phyloP scores from a whole-genome alignment of 1,140 invertebrate species.

The Magallana gigas region DNA sequence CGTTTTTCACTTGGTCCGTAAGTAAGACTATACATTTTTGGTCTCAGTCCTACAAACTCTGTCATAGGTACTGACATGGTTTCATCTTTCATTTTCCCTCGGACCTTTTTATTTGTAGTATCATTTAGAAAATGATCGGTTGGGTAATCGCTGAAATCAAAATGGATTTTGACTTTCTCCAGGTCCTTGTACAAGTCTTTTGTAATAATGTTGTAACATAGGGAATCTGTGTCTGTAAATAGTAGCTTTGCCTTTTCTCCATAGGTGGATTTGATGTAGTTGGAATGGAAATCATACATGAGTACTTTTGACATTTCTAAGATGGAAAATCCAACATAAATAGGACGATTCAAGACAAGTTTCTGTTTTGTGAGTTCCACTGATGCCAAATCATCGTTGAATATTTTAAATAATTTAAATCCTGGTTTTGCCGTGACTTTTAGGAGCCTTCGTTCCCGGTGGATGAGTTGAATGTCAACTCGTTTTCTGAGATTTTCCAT shows the following conservation, averaged over 20 bases:
- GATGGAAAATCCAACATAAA: constrained; percentile 62
- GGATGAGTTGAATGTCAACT: constrained; percentile 46
- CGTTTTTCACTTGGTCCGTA: constrained; percentile 27
- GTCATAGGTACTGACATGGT: constrained; percentile 9
- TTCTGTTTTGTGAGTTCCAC: constrained; percentile 57
- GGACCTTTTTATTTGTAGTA: constrained; percentile 2
- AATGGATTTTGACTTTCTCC: constrained; percentile 43
- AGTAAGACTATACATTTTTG: constrained; percentile 45
- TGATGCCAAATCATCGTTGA: constrained; percentile 68
- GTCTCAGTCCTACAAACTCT: constrained; percentile 20
- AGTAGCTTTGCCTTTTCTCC: constrained; percentile 66
- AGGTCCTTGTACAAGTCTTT: constrained; percentile 71
- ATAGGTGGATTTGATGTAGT: constrained; percentile 70
- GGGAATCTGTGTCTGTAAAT: constrained; percentile 80
- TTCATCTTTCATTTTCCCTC: constrained; percentile 45
- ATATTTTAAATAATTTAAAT: constrained; percentile 72
- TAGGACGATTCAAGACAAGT: constrained; percentile 59
- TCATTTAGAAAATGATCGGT: constrained; percentile 41
- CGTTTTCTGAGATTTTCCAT: constrained; percentile 77
- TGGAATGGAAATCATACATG: constrained; percentile 76
- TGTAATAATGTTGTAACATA: constrained; percentile 76
- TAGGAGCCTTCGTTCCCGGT: constrained; percentile 6
- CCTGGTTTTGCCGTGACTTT: constrained; percentile 73
- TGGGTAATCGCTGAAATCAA: constrained; percentile 57
- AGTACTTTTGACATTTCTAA: constrained; percentile 48